Evolutionary conservation across 2,113 vertebrate genomes (phyloP).

Genomic region (Beaufortia kweichowensis): DNA sequence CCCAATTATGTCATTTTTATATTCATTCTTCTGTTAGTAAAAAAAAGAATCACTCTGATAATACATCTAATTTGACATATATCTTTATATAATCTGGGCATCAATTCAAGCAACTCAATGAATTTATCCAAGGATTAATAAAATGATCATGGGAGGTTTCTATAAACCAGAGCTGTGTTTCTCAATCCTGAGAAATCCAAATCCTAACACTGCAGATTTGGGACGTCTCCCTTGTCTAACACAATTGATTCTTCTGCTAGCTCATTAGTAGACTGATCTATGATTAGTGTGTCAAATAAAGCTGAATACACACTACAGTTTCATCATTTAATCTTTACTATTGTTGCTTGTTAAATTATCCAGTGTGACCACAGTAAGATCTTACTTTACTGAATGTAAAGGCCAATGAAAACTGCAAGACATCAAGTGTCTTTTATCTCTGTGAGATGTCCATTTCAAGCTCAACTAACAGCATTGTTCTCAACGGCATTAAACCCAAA

Average conservation of each 20-base stretch:
- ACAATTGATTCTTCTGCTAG: not conserved
- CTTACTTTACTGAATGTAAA: too few relatives aligned
- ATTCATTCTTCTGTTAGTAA: not conserved
- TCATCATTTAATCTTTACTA: too few relatives aligned
- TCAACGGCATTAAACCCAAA: too few relatives aligned
- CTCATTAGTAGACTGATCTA: constrained; percentile 7
- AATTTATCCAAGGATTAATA: constrained; percentile 5
- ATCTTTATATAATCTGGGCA: constrained; percentile 17
- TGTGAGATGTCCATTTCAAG: too few relatives aligned
- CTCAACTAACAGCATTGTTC: too few relatives aligned
- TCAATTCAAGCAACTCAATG: not conserved
- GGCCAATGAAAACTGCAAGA: too few relatives aligned
- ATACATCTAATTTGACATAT: not conserved
- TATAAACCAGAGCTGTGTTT: constrained; percentile 3
- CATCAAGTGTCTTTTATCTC: too few relatives aligned
- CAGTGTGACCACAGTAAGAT: too few relatives aligned
- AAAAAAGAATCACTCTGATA: not conserved
- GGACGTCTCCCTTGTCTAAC: constrained; percentile 1
- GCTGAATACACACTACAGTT: too few relatives aligned
- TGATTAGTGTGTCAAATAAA: not conserved
- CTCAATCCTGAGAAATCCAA: constrained; percentile 1
- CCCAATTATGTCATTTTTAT: not conserved
- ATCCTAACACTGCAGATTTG: not conserved
- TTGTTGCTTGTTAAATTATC: too few relatives aligned
- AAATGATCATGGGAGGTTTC: not conserved